These are phyloP conservation scores for Sitta carolinensis DNA, from an alignment of 2,797 vertebrate genomes.

Conservation along the genomic window DNA sequence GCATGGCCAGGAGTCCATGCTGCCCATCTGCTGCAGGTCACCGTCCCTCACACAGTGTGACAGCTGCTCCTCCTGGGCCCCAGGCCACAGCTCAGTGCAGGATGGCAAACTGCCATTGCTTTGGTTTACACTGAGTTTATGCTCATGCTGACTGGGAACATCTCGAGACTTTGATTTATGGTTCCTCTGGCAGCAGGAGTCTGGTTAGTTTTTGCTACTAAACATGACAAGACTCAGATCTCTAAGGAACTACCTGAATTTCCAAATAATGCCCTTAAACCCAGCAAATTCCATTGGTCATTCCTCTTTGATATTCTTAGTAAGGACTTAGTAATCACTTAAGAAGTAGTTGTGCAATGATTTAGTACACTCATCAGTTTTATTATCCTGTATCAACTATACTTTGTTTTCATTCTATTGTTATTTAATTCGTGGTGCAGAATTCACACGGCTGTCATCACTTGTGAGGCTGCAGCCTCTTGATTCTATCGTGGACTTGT, in stretches of 20 bases:
- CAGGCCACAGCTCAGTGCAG: fast-evolving
- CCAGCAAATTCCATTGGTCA: not conserved
- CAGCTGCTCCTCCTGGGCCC: not conserved
- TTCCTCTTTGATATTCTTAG: not conserved
- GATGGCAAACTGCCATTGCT: not conserved
- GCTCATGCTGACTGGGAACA: fast-evolving
- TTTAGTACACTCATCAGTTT: not conserved
- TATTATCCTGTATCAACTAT: not conserved
- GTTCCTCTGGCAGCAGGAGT: not conserved
- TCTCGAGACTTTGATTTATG: not conserved
- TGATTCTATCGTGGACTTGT: fast-evolving
- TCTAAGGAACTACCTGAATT: not conserved
- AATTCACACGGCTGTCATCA: not conserved
- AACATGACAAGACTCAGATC: not conserved
- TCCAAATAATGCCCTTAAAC: not conserved
- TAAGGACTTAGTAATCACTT: not conserved
- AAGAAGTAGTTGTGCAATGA: not conserved
- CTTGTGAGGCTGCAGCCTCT: not conserved
- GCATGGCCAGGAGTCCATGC: not conserved
- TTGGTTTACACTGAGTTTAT: not conserved
- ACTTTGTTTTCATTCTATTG: not conserved
- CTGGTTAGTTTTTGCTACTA: not conserved
- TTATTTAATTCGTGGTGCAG: not conserved
- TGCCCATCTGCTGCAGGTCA: not conserved
- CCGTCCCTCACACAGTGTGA: not conserved